phyloP scores from a whole-genome alignment of 2,888 invertebrate species.

The Sepiola atlantica region DNA sequence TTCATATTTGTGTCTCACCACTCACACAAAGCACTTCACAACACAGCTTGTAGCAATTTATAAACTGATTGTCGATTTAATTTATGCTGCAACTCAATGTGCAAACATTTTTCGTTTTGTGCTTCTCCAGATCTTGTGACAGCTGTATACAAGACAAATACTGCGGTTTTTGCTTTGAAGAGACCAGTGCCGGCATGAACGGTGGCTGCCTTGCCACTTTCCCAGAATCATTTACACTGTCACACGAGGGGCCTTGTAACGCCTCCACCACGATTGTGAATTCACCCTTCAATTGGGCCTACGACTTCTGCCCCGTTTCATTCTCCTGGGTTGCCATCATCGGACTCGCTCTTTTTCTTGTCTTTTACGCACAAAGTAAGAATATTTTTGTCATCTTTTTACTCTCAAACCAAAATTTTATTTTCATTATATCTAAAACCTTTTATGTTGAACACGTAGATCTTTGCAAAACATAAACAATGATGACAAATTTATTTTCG shows the following conservation, averaged over 20 bases:
- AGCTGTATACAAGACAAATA: conserved; percentile 56
- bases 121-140: conserved; percentile 58
- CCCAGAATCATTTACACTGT: neutral
- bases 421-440: too few species aligned
- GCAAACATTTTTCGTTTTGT: too few species aligned
- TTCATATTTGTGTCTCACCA: too few species aligned
- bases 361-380: conserved; percentile 74
- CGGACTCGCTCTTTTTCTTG: conserved; percentile 74
- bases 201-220: conserved; percentile 67
- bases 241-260: conserved; percentile 52
- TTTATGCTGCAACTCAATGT: neutral
- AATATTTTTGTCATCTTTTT: neutral
- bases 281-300: conserved; percentile 58
- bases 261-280: conserved; percentile 15
- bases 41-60: too few species aligned
- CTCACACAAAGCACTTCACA: too few species aligned
- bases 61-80: neutral
- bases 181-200: conserved; percentile 54
- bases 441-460: too few species aligned
- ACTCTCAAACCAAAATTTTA: too few species aligned
- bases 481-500: too few species aligned
- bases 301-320: conserved; percentile 75
- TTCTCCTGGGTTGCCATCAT: conserved; percentile 72
- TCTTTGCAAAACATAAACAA: too few species aligned
- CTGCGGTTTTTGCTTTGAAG: conserved; percentile 76